A percentile compares a stretch with the other conserved stretches of the same genome.
Evolutionary conservation across 2,888 invertebrate genomes (phyloP).

Genomic region (Scaptomyza tumidula): DNA sequence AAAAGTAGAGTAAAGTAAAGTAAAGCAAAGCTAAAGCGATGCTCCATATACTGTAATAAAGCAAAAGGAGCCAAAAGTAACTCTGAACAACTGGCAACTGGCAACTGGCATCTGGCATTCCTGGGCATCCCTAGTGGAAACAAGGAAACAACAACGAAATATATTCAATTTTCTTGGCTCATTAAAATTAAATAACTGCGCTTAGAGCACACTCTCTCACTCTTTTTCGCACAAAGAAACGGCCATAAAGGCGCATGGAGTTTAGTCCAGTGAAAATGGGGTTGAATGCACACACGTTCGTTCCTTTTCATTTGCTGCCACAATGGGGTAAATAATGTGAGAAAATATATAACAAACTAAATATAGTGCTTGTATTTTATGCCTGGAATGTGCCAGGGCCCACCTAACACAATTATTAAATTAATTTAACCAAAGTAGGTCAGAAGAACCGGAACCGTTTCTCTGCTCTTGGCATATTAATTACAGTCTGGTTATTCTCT

Average conservation of each 20-base stretch:
- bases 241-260: neutral
- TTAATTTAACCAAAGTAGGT: constrained; percentile 13
- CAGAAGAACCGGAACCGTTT: neutral
- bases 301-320: neutral
- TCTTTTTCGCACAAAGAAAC: neutral
- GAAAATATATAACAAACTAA: constrained; percentile 30
- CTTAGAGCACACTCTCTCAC: constrained; percentile 24
- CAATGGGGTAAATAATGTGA: constrained; percentile 15
- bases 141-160: constrained; percentile 33
- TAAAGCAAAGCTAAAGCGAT: constrained; percentile 45
- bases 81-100: constrained; percentile 9
- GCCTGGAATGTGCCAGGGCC: neutral
- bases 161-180: constrained; percentile 80
- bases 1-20: constrained; percentile 36
- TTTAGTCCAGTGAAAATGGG: neutral
- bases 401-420: constrained; percentile 13
- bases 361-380: constrained; percentile 12
- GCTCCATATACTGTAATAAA: constrained; percentile 65
- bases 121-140: constrained; percentile 3
- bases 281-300: constrained; percentile 15
- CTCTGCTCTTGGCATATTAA: neutral
- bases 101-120: constrained; percentile 17
- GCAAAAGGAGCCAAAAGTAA: constrained; percentile 20
- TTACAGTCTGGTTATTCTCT: neutral
- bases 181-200: constrained; percentile 80